Evolutionary conservation across 2,113 vertebrate genomes (phyloP), one percentile per base, ranked within the genome.

Genomic region (Symphodus melops): DNA sequence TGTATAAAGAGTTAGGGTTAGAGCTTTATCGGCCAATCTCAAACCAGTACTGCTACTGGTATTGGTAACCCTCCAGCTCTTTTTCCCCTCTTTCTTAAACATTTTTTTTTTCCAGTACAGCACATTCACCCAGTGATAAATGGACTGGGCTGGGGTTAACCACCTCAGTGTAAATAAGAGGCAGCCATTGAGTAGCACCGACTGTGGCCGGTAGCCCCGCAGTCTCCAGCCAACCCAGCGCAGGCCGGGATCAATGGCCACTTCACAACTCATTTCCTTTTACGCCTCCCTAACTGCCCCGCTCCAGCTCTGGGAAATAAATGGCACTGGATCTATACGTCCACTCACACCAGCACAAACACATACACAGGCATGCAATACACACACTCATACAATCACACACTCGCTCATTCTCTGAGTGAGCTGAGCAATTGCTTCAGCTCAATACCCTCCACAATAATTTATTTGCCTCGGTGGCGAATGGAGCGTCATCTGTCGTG

Each of bases 191-290:
- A 87, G 81, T 25, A 41, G 49, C 86, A 62, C 82, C 84, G 9
- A 56, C 83, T 78, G 82, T 39, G 68, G 86, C 89, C 83, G 58
- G 70, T 74, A 75, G 83, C 81, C 73, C 69, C 21, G 60, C 71
- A 49, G 89, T 77, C 83, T 84, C 57, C 13, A 72, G 85, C 82
- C 83, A 77, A 80, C 83, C 81, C 56, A 42, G 14, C 59, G 73
- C 72, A 61, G 88, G 87, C 86, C 77, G 49, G 90, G 92, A 95
- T 95, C 93, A 94, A 94, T 94, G 92, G 86, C 90, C 91, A 91
- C 93, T 94, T 93, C 94, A 94, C 91, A 93, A 92, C 90, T 93
- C 93, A 92, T 94, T 93, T 94, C 91, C 93, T 95, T 94, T 94
- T 89, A 93, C 90, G 91, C 90, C 92, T 94, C 90, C 88, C 89